Evolutionary conservation across 2,888 invertebrate genomes (phyloP), one percentile per base, ranked within the genome.

Genomic region (Poecilobothrus nobilitatus): DNA sequence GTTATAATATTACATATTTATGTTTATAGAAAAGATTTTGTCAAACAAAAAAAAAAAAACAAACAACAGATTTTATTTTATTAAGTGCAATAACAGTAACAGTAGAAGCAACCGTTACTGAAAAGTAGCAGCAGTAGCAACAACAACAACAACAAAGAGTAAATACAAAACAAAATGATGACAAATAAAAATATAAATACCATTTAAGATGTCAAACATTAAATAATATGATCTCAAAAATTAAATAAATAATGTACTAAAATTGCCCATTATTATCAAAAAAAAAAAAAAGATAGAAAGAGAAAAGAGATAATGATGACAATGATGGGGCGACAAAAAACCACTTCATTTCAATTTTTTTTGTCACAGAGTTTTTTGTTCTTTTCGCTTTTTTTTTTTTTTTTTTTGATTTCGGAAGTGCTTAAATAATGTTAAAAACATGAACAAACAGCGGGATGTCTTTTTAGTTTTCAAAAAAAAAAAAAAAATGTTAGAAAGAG

Each of bases 371-470:
- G 9, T 41, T 41, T 41, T n/a, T 44, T 44, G 6, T 44, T 44
- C 8, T 12, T 15, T 44, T 44, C 12, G 44, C 44, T 44, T 44
- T 44, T 15, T 6, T 12, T 34, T 34, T 8, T 34, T 34, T n/a
- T n/a, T n/a, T 27, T 8, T 12, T 37, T 37, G 8, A 8, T 53
- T 53, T 53, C 53, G 53, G 53, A 53, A 53, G 53, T 53, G 53
- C 53, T 53, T 53, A 53, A 53, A 53, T 53, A 53, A 53, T 53
- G 53, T 53, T 53, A 53, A 53, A 53, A 53, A 53, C 53, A 53
- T 53, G 53, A 53, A 53, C 53, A 53, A 53, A 53, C 53, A 53
- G 53, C 53, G 53, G 53, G 53, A 53, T 53, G 53, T 27, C 53
- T 53, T 53, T 53, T 53, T 53, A 53, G 53, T 53, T 53, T 12